phyloP scores from a whole-genome alignment of 2,113 vertebrate species.

The Bothrops jararaca region DNA sequence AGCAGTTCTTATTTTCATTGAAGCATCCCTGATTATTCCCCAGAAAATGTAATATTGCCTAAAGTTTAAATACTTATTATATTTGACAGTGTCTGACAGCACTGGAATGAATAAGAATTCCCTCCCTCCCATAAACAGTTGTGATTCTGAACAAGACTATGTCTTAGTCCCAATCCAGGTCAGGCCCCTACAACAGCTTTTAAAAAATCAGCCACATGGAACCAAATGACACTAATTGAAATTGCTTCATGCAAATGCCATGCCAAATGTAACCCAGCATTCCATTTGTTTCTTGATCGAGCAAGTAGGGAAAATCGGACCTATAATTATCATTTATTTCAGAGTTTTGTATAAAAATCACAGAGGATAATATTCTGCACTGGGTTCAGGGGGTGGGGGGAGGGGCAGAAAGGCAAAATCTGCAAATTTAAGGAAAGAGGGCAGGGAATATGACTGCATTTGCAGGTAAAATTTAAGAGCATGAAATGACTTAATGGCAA shows the following conservation, averaged over 20 bases:
- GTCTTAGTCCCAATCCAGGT: background rate
- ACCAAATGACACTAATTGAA: background rate
- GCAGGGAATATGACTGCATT: conserved; percentile 10
- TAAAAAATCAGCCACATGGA: background rate
- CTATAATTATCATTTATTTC: background rate
- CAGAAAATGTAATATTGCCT: background rate
- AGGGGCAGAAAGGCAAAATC: background rate
- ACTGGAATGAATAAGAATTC: background rate
- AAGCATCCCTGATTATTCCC: background rate
- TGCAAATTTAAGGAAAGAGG: background rate
- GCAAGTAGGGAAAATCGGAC: background rate
- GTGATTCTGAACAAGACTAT: background rate
- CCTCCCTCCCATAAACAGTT: background rate
- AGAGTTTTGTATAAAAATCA: background rate
- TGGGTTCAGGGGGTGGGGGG: background rate
- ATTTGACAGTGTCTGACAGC: background rate
- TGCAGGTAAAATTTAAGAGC: conserved; percentile 24
- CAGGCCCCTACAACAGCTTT: background rate
- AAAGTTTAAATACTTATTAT: background rate
- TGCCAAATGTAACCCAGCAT: background rate
- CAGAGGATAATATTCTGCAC: background rate
- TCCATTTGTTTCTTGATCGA: background rate
- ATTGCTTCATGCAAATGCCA: background rate
- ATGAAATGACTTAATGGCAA: background rate
- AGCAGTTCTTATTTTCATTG: background rate